A percentile compares a stretch with the other conserved stretches of the same genome.
Conservation (phyloP, 2,113 vertebrate genomes). For the Chrysochloris asiatica region DNA sequence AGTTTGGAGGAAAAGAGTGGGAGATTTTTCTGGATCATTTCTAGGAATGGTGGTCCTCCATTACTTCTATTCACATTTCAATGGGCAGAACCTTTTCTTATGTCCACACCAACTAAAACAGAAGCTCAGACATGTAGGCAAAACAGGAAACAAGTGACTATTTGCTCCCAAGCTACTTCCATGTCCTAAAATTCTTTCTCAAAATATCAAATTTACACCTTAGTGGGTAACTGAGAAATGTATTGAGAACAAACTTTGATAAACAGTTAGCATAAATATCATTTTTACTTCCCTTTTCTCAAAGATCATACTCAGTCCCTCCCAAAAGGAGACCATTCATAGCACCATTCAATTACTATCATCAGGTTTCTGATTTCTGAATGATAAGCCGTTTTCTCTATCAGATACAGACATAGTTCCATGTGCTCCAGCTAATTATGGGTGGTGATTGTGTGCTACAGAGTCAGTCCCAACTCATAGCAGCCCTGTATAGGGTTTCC, state of each 20-base stretch:
- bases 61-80: slow-evolving; percentile 12
- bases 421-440: too few species aligned
- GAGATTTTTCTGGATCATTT: neutral
- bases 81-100: neutral
- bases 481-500: too few species aligned
- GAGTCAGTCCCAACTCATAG: too few species aligned
- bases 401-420: neutral
- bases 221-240: neutral
- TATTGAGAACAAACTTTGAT: neutral
- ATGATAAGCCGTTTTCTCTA: neutral
- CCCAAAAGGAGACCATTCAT: neutral
- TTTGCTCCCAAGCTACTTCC: slow-evolving; percentile 11
- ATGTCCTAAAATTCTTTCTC: neutral
- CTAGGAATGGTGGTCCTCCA: neutral
- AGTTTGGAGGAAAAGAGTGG: neutral
- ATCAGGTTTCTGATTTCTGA: neutral
- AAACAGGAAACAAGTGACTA: neutral
- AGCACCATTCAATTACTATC: neutral
- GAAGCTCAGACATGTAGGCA: neutral
- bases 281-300: slow-evolving; percentile 25
- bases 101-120: neutral
- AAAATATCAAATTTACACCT: slow-evolving; percentile 29
- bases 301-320: neutral
- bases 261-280: neutral
- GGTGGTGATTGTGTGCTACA: too few species aligned